Conservation (phyloP, 1,140 invertebrate genomes). For the Battus philenor region DNA sequence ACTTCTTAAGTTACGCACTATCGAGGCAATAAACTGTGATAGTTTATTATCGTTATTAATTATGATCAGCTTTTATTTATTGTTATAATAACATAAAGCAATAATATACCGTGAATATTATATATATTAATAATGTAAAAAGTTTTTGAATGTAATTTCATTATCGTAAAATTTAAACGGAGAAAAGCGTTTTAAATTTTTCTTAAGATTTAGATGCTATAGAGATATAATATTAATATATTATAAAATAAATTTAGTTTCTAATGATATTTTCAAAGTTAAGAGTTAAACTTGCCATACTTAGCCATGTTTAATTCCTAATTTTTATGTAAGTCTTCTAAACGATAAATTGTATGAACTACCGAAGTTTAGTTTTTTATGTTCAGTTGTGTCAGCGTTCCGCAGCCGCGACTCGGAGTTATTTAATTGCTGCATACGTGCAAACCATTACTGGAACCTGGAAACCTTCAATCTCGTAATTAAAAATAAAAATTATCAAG, state of each 20-base stretch:
- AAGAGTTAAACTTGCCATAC: constrained; percentile 69
- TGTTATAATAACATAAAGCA: too few relatives aligned
- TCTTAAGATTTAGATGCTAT: too few relatives aligned
- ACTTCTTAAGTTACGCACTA: neutral
- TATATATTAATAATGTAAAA: too few relatives aligned
- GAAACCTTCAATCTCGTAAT: constrained; percentile 1
- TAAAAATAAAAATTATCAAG: too few relatives aligned
- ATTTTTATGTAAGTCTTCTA: constrained; percentile 5
- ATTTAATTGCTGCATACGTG: constrained; percentile 10
- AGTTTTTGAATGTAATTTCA: too few relatives aligned
- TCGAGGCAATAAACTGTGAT: constrained; percentile 38
- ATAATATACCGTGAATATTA: too few relatives aligned
- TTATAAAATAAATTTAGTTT: too few relatives aligned
- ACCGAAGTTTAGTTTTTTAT: constrained; percentile 3
- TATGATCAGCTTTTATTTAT: constrained; percentile 5
- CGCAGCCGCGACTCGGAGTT: constrained; percentile 10
- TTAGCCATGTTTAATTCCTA: constrained; percentile 64
- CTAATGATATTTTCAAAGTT: constrained; percentile 16
- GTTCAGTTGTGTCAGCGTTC: constrained; percentile 11
- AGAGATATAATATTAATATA: too few relatives aligned
- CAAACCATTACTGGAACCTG: constrained; percentile 11
- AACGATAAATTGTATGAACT: too few relatives aligned
- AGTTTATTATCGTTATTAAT: constrained; percentile 23
- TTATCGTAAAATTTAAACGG: neutral
- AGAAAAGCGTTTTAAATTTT: neutral